Evolutionary conservation across 2,888 invertebrate species (phyloP).

Genomic region (Drosophila rubida): DNA sequence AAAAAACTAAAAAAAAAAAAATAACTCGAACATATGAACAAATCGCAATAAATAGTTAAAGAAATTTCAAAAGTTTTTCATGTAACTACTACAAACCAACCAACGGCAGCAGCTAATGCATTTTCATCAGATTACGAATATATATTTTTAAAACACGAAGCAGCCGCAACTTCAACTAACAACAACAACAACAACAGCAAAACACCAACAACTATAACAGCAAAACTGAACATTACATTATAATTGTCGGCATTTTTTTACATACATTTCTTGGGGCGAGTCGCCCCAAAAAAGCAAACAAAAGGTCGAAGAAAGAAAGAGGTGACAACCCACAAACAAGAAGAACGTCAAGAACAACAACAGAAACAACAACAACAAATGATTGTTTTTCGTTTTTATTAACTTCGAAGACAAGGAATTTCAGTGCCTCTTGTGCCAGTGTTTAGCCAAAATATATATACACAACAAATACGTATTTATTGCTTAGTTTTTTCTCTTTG

Average conservation of each 20-base stretch:
- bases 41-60: conserved; percentile 61
- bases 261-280: conserved; percentile 53
- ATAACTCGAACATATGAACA: conserved; percentile 53
- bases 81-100: conserved; percentile 42
- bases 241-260: conserved; percentile 76
- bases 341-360: conserved; percentile 28
- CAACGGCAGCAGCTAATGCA: conserved; percentile 74
- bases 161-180: conserved; percentile 53
- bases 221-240: conserved; percentile 56
- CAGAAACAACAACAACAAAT: conserved; percentile 54
- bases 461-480: conserved; percentile 80
- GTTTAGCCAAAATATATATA: conserved; percentile 81
- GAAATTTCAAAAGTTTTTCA: conserved; percentile 40
- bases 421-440: conserved; percentile 82
- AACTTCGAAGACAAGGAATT: conserved; percentile 81
- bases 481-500: conserved; percentile 80
- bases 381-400: conserved; percentile 64
- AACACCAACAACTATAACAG: conserved; percentile 18
- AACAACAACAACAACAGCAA: conserved; percentile 43
- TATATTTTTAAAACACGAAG: conserved; percentile 44
- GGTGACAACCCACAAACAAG: conserved; percentile 31
- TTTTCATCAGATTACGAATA: conserved; percentile 68
- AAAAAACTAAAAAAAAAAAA: conserved; percentile 15
- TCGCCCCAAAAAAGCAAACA: conserved; percentile 18
- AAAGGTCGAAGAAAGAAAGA: conserved; percentile 47